Evolutionary conservation across 2,797 vertebrate genomes (phyloP).

Genomic region (Petrocephalus schoutedeni): DNA sequence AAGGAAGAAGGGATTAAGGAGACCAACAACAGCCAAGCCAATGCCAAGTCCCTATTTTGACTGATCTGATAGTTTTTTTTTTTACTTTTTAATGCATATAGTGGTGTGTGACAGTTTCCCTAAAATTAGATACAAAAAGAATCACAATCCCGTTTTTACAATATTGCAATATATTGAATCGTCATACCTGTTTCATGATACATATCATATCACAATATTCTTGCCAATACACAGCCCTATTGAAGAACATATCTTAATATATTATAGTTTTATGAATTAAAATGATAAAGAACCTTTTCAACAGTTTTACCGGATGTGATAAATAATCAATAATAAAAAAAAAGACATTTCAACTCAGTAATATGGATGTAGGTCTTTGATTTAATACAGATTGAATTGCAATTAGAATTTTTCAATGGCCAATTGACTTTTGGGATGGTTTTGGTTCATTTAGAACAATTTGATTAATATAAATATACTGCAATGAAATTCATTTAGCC

Average conservation of each 20-base stretch:
- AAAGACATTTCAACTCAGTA: not conserved
- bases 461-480: not conserved
- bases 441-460: not conserved
- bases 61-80: not conserved
- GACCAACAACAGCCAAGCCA: too few relatives aligned
- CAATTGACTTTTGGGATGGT: not conserved
- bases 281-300: not conserved
- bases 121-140: not conserved
- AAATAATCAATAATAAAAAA: not conserved
- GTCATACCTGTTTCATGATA: not conserved
- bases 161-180: not conserved
- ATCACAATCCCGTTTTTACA: not conserved
- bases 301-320: not conserved
- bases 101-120: not conserved
- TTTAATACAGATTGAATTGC: not conserved
- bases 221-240: not conserved
- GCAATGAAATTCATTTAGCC: not conserved
- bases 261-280: not conserved
- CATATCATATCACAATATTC: not conserved
- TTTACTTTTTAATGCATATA: not conserved
- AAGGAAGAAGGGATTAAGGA: too few relatives aligned
- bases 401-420: constrained; percentile 32
- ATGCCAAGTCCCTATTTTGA: too few relatives aligned
- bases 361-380: not conserved
- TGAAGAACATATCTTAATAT: not conserved